These are phyloP conservation scores for Eucidaris tribuloides DNA, from an alignment of 35 echinoderm and acorn worm species.

Conservation along the genomic window DNA sequence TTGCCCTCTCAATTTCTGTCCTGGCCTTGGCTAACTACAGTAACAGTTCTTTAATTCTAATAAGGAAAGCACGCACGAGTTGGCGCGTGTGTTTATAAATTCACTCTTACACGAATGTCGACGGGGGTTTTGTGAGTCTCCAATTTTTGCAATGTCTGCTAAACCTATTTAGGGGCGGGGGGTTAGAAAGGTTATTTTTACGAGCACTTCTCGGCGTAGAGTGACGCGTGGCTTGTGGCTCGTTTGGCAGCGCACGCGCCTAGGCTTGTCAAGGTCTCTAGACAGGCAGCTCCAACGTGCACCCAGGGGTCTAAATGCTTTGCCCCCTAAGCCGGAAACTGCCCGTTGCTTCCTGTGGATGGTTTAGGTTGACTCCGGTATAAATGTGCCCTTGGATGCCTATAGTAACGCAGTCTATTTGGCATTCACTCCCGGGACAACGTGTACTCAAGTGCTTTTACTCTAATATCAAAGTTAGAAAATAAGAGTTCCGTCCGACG, in stretches of 20 bases:
- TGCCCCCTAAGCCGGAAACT: constrained; percentile 22
- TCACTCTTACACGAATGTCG: background rate
- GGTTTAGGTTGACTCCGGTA: constrained; percentile 35
- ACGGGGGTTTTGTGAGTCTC: background rate
- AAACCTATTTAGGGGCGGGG: constrained; percentile 31
- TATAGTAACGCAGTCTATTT: constrained; percentile 12
- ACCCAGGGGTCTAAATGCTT: constrained; percentile 25
- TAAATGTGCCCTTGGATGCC: constrained; percentile 32
- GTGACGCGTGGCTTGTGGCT: constrained; percentile 6
- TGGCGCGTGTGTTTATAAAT: background rate
- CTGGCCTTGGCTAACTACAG: constrained; percentile 17
- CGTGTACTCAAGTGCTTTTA: background rate
- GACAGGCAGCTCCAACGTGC: constrained; percentile 9
- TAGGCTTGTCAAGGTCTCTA: constrained; percentile 33
- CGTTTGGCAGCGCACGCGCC: constrained; percentile 18
- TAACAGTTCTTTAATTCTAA: background rate
- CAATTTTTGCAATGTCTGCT: constrained; percentile 24
- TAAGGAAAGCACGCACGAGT: background rate
- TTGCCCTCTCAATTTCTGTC: background rate
- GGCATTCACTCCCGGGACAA: constrained; percentile 1
- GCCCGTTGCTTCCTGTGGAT: constrained; percentile 24
- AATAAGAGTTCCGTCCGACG: constrained; percentile 1
- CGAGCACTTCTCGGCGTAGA: background rate
- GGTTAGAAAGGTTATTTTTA: background rate
- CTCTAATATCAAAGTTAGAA: background rate